A percentile compares a stretch with the other conserved stretches of the same genome.
Conservation (phyloP, 2,113 vertebrate genomes). For the Mobula birostris region DNA sequence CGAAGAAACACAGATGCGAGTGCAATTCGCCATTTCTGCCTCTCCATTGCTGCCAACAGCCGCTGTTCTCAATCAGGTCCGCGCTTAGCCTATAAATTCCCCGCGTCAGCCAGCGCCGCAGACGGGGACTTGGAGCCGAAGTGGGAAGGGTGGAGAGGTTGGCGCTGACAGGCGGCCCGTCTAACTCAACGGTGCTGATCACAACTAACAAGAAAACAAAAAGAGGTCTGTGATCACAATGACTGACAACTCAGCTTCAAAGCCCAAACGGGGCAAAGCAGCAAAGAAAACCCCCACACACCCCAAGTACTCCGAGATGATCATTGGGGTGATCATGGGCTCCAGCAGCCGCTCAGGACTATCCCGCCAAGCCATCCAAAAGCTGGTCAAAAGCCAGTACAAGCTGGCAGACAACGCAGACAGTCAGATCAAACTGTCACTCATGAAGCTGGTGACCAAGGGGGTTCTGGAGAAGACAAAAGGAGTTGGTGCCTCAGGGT, state of each 20-base stretch:
- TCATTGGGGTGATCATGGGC: background rate
- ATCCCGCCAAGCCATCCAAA: slow-evolving; percentile 16
- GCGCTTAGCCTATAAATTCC: slow-evolving; percentile 59
- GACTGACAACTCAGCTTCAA: slow-evolving; percentile 71
- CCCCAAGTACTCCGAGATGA: slow-evolving; percentile 33
- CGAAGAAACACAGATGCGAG: slow-evolving; percentile 63
- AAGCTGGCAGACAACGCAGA: background rate
- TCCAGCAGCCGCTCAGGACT: background rate
- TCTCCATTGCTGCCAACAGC: slow-evolving; percentile 52
- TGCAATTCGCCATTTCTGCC: slow-evolving; percentile 57
- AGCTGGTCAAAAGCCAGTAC: slow-evolving; percentile 4
- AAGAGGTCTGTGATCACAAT: slow-evolving; percentile 46
- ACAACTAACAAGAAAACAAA: background rate
- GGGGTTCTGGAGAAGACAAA: slow-evolving; percentile 15
- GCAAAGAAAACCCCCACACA: background rate
- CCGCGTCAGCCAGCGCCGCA: slow-evolving; percentile 43
- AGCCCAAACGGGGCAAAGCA: slow-evolving; percentile 58
- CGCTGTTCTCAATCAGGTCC: slow-evolving; percentile 63
- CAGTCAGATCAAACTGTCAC: background rate
- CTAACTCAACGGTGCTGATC: background rate
- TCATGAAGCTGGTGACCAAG: background rate
- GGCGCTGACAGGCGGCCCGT: background rate
- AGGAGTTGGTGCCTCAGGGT: background rate
- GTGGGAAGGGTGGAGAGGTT: background rate
- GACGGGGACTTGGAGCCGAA: background rate